Conservation (phyloP, 1,140 invertebrate genomes). For the Anadara kagoshimensis region DNA sequence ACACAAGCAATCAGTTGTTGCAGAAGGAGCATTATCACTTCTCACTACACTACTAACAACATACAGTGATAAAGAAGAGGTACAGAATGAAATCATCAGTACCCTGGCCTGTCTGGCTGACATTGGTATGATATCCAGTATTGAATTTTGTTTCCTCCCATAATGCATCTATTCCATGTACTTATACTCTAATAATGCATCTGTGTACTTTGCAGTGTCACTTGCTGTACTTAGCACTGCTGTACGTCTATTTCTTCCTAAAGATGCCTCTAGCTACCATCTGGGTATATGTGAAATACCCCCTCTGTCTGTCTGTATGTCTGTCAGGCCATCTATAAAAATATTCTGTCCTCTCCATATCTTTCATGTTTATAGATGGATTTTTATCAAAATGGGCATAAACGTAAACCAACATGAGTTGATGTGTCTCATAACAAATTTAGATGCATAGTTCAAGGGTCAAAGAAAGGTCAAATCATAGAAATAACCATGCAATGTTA, state of each 20-base stretch:
- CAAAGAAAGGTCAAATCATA: too few species aligned
- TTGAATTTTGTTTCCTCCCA: neutral
- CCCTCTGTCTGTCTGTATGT: constrained; percentile 10
- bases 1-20: constrained; percentile 44
- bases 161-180: neutral
- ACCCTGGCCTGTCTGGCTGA: constrained; percentile 61
- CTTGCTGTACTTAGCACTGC: neutral
- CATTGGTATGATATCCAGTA: constrained; percentile 38
- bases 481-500: too few species aligned
- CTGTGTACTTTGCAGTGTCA: neutral
- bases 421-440: too few species aligned
- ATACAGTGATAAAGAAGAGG: constrained; percentile 28
- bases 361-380: too few species aligned
- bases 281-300: too few species aligned
- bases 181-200: neutral
- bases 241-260: neutral
- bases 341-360: too few species aligned
- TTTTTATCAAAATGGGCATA: too few species aligned
- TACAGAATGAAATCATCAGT: constrained; percentile 57
- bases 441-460: too few species aligned
- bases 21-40: constrained; percentile 31
- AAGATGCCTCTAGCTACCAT: neutral
- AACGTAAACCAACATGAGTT: too few species aligned
- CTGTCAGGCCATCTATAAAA: too few species aligned
- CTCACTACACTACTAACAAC: constrained; percentile 36